These are phyloP conservation scores for Cerceris rybyensis DNA, from an alignment of 2,888 invertebrate genomes.

Conservation along the genomic window DNA sequence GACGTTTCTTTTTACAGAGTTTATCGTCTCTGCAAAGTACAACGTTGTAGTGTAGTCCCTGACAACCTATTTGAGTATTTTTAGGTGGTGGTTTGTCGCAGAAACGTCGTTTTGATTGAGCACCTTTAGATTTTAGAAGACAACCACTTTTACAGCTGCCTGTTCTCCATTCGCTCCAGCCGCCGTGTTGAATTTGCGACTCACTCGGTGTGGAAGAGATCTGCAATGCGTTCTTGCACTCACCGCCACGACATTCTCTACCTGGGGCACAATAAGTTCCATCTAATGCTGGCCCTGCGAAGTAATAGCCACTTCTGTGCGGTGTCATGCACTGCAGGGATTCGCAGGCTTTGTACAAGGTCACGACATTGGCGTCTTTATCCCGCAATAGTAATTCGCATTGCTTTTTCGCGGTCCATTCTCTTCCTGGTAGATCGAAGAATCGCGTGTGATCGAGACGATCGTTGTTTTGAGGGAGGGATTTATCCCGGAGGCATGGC, in stretches of 20 bases:
- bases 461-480: slow-evolving; percentile 75
- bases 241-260: slow-evolving; percentile 83
- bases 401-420: slow-evolving; percentile 89
- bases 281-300: slow-evolving; percentile 91
- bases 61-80: slow-evolving; percentile 83
- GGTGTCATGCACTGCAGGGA: slow-evolving; percentile 89
- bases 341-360: slow-evolving; percentile 83
- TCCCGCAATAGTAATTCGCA: slow-evolving; percentile 89
- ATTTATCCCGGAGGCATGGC: slow-evolving; percentile 85
- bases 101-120: slow-evolving; percentile 83
- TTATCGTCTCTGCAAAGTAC: slow-evolving; percentile 86
- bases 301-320: slow-evolving; percentile 88
- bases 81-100: slow-evolving; percentile 83
- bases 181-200: slow-evolving; percentile 80
- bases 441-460: slow-evolving; percentile 86
- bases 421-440: slow-evolving; percentile 86
- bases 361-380: slow-evolving; percentile 85
- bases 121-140: slow-evolving; percentile 85
- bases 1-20: slow-evolving; percentile 84
- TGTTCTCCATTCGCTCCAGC: slow-evolving; percentile 87
- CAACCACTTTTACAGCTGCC: slow-evolving; percentile 87
- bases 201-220: slow-evolving; percentile 58
- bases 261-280: slow-evolving; percentile 88
- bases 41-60: slow-evolving; percentile 86
- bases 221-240: slow-evolving; percentile 64